Evolutionary conservation across 2,797 vertebrate genomes (phyloP), one percentile per base, ranked within the genome.

Genomic region (Antrozous pallidus): DNA sequence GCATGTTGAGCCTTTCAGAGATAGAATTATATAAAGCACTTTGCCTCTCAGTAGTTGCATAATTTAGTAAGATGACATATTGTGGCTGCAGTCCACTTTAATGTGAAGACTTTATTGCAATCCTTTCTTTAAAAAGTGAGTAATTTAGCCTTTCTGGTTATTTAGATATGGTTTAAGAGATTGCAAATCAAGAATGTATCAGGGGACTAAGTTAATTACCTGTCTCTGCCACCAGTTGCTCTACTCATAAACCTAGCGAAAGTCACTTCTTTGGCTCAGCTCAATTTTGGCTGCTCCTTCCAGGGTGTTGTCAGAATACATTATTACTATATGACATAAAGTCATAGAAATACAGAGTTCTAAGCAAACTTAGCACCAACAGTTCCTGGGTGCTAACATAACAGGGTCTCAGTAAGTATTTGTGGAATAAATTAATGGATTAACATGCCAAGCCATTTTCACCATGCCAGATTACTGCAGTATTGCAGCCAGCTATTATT

Each of bases 21-120:
- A 79, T 31, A 85, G 78, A 92, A 90, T 93, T 81, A 75, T 70
- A 89, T 24, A 65, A 89, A 58, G 28, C 75, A 56, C 83, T 78
- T 74, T 93, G 89, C 56, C 92, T 96, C 73, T 92, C 92, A 85
- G 78, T 13, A 51, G 56, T 49, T 75, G 65, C n/a, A 1, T 80
- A 67, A 78, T 91, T 94, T 86, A 93, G 65, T 97, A 80, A 83
- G 88, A 94, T 93, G 63, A 78, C 73, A 63, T 94, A 74, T 88
- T 93, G 12, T 90, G 56, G 56, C 88, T 85, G 16, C 56, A 78
- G 36, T 93, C 69, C 85, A 78, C 90, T 90, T 96, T 90, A 87
- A 86, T 90, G 49, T 84, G 45, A 95, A 91, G 82, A 69, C 58
- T 77, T 71, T 87, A 81, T 70, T 92, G 67, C 54, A 92, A 90